Evolutionary conservation across 2,797 vertebrate genomes (phyloP).

Genomic region (Fratercula arctica): DNA sequence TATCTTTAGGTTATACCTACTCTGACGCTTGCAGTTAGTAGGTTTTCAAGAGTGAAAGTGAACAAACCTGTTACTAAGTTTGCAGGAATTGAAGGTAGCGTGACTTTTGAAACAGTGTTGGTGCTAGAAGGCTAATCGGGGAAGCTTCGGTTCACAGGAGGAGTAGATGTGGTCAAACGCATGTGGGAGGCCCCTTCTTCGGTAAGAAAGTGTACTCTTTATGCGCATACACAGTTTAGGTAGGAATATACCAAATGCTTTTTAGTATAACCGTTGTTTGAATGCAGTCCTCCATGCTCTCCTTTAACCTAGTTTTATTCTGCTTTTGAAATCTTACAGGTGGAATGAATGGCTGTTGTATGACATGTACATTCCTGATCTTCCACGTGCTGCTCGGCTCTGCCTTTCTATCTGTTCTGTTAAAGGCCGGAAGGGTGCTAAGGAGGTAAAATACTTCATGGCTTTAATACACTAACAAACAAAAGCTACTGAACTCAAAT

Average conservation of each 20-base stretch:
- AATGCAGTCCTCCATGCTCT: neutral
- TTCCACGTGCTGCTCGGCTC: constrained; percentile 93
- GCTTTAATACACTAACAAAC: neutral
- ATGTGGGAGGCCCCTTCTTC: neutral
- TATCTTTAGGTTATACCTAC: neutral
- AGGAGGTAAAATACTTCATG: constrained; percentile 83
- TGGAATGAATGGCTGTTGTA: constrained; percentile 97
- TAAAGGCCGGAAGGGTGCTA: constrained; percentile 95
- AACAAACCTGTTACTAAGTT: neutral
- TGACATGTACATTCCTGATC: constrained; percentile 95
- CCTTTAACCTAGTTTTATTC: neutral
- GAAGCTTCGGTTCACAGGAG: neutral
- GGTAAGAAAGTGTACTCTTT: neutral
- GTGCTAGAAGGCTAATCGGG: neutral
- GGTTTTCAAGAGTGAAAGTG: neutral
- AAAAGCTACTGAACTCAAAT: neutral
- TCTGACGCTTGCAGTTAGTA: neutral
- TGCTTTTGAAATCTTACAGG: constrained; percentile 67
- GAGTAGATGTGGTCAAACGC: neutral
- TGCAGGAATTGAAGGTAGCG: neutral
- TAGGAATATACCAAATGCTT: neutral
- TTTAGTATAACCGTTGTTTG: neutral
- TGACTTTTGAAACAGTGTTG: neutral
- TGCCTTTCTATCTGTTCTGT: constrained; percentile 98
- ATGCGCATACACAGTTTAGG: neutral